Evolutionary conservation across 2,113 vertebrate genomes (phyloP).

Genomic region (Ellobius talpinus): DNA sequence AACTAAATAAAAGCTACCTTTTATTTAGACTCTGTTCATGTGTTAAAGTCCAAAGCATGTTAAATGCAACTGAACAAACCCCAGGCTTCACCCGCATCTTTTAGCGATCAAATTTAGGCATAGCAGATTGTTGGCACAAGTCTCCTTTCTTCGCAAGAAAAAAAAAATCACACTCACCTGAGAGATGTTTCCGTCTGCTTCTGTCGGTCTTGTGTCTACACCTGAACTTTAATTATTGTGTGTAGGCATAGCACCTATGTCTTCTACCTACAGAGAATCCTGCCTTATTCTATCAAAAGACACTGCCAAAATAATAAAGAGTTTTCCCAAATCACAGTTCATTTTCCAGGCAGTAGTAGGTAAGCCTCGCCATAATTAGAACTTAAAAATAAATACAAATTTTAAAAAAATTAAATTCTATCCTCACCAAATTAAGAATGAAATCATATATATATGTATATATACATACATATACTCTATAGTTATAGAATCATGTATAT

Average conservation of each 20-base stretch:
- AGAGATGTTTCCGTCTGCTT: conserved; percentile 70
- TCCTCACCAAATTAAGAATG: background rate
- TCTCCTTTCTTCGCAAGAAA: conserved; percentile 18
- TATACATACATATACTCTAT: background rate
- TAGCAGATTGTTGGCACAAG: conserved; percentile 55
- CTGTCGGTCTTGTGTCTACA: conserved; percentile 52
- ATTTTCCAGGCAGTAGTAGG: conserved; percentile 22
- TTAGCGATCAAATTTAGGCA: conserved; percentile 20
- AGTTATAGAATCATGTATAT: background rate
- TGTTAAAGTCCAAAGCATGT: conserved; percentile 14
- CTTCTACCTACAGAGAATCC: background rate
- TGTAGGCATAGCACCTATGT: conserved; percentile 58
- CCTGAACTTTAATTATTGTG: conserved; percentile 66
- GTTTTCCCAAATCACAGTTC: conserved; percentile 12
- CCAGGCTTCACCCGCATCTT: background rate
- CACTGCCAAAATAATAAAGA: conserved; percentile 62
- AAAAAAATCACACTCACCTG: conserved; percentile 54
- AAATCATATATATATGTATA: background rate
- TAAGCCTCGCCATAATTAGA: background rate
- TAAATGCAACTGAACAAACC: background rate
- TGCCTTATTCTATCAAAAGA: conserved; percentile 76
- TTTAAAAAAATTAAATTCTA: background rate
- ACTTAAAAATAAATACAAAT: background rate
- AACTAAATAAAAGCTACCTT: conserved; percentile 7
- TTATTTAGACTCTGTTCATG: background rate